phyloP scores from a whole-genome alignment of 1,140 invertebrate genomes.

The Drosophila arawakana region DNA sequence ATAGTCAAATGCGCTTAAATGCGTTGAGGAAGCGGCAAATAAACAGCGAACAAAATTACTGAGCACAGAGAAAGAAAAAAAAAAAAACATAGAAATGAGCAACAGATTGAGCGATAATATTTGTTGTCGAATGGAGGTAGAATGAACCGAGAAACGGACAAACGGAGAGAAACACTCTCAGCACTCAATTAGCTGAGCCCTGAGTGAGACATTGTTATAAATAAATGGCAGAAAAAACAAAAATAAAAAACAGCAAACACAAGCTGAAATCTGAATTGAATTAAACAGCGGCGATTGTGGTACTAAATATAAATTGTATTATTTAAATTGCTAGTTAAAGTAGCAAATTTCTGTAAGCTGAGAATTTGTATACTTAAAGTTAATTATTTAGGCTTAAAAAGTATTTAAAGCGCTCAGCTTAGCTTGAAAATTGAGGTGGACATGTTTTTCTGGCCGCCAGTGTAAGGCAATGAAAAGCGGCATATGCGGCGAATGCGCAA shows the following conservation, averaged over 20 bases:
- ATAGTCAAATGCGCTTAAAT: conserved; percentile 78
- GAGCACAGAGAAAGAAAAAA: conserved; percentile 9
- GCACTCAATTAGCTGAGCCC: conserved; percentile 20
- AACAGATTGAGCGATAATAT: conserved; percentile 37
- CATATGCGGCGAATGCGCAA: conserved; percentile 61
- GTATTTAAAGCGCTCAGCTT: too few relatives aligned
- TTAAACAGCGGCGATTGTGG: background rate
- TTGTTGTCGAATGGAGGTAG: conserved; percentile 9
- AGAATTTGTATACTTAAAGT: too few relatives aligned
- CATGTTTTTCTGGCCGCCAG: conserved; percentile 15
- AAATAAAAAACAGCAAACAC: too few relatives aligned
- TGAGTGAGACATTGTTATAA: conserved; percentile 30
- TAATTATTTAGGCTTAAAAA: too few relatives aligned
- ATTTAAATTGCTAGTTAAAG: background rate
- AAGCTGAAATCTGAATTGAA: conserved; percentile 4
- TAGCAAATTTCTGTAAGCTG: background rate
- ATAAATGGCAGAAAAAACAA: conserved; percentile 24
- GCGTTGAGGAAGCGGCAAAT: conserved; percentile 79
- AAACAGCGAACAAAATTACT: conserved; percentile 54
- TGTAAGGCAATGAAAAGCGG: conserved; percentile 15
- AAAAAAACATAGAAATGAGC: conserved; percentile 28
- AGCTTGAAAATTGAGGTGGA: background rate
- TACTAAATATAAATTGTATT: background rate
- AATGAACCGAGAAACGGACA: conserved; percentile 22
- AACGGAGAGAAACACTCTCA: conserved; percentile 2